Base-by-base conservation (phyloP, 2,113 vertebrate species). In the Gavialis gangeticus region DNA sequence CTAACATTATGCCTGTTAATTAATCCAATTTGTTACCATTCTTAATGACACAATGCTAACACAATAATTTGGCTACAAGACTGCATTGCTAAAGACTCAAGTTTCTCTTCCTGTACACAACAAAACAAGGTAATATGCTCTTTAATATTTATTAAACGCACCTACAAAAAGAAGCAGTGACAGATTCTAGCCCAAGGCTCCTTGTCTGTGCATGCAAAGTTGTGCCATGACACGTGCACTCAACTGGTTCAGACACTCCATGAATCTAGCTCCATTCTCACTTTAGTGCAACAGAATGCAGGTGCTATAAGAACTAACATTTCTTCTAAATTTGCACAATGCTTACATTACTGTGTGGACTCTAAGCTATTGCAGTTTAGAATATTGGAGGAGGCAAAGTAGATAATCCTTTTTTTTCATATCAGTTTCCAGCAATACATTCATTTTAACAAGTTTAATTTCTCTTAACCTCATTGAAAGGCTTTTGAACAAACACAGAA, bases 291-390 rank as follows among this genome's bases (percentile, higher is more conserved):
- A 46, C 46, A 46, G 46, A 46, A 46, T 46, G 46, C 46, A 46
- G 46, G 3, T 37, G 28, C 84, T 46, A 0, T 0, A 5, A 34
- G 3, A 13, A 6, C 15, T 69, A 12, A 8, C 0, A 4, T 25
- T 25, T 46, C 75, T 55, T 80, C 58, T 9, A 9, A 12, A 28
- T 18, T 34, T 21, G 6, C n/a, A 71, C 55, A 57, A 24, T n/a
- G 34, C 19, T 60, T 82, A 2, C 4, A 0, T 8, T 56, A 73
- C 66, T 77, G 76, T 57, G 54, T 55, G n/a, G 76, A 55, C 60
- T 63, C 60, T 24, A 62, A 55, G 37, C 55, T 87, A 34, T n/a
- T 63, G 82, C 60, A 57, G 24, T 17, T 79, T 67, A n/a, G 81
- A 56, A 58, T 7, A 16, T 80, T 83, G 79, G 82, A 85, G 79